Evolutionary conservation across 2,888 invertebrate species (phyloP).

Genomic region (Drosophila aldrichi): DNA sequence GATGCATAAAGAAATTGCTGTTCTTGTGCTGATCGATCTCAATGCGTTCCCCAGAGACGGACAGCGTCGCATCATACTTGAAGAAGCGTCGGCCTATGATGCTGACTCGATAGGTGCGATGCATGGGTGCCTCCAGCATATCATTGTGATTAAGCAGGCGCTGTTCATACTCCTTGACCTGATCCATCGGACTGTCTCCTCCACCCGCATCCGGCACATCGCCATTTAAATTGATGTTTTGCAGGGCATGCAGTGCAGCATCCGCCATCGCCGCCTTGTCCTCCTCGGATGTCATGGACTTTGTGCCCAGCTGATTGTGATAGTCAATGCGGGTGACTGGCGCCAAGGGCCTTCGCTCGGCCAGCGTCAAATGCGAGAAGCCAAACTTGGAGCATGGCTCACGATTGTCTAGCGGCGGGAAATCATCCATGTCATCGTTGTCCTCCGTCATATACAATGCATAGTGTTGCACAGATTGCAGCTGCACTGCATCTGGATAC

Average conservation of each 20-base stretch:
- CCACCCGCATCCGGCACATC: constrained; percentile 56
- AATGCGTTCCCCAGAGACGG: constrained; percentile 95
- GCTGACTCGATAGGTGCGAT: constrained; percentile 92
- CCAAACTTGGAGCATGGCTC: constrained; percentile 97
- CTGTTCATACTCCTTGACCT: constrained; percentile 86
- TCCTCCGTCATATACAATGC: constrained; percentile 98
- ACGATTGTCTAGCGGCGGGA: constrained; percentile 94
- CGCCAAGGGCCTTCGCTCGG: constrained; percentile 87
- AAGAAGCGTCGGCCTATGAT: constrained; percentile 92
- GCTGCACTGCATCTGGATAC: constrained; percentile 87
- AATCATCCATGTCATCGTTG: constrained; percentile 94
- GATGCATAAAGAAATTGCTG: constrained; percentile 88
- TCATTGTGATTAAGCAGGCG: constrained; percentile 91
- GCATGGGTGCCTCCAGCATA: constrained; percentile 94
- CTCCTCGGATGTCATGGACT: constrained; percentile 86
- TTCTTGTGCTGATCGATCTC: constrained; percentile 93
- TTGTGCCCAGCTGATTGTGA: constrained; percentile 71
- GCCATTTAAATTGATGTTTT: constrained; percentile 67
- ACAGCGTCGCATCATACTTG: constrained; percentile 93
- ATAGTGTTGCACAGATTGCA: constrained; percentile 90
- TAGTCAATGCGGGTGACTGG: constrained; percentile 82
- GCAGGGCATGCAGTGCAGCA: constrained; percentile 75
- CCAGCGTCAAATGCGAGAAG: constrained; percentile 94
- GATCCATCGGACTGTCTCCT: constrained; percentile 51
- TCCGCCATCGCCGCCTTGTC: constrained; percentile 82